Base-by-base conservation (phyloP, 2,113 vertebrate species). In the Balaeniceps rex region DNA sequence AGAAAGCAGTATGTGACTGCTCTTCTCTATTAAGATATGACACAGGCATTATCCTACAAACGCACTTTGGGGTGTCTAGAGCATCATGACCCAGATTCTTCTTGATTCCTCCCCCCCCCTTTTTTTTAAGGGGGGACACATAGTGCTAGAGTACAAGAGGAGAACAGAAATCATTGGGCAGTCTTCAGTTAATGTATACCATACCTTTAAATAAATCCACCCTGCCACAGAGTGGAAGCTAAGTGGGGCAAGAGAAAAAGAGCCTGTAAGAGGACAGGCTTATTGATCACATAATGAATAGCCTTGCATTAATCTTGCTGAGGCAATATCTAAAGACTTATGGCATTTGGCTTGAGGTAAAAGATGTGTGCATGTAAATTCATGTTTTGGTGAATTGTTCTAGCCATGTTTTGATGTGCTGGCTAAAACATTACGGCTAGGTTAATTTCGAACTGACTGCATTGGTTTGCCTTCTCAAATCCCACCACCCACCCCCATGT, bases 211-310 rank as follows among this genome's bases (percentile, higher is more conserved):
- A 84, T 72, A 88, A 78, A 94, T 64, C 40, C 38, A 25, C 19
- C 14, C 21, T 51, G 51, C n/a, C 46, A 42, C 21, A 19, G 46
- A 47, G 38, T 71, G n/a, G 34, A 71, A 91, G 47, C 52, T 84
- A 64, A 94, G 74, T 72, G 49, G 72, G 57, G 31, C 31, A 75
- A 47, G 86, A 64, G 60, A 60, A 77, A 81, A 70, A 49, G 29
- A 83, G 57, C 31, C 38, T 34, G 19, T 89, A 68, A 78, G 72
- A 91, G 28, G 77, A 70, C 69, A 85, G 65, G 58, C 40, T 94
- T 94, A 88, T 90, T 94, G 92, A 93, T 91, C 74, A 11, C 1
- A 4, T 90, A 77, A 91, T 60, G 64, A 88, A 75, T 61, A 57
- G 74, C 12, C 22, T 82, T 22, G 57, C 3, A 6, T 78, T 94